Evolutionary conservation across 2,888 invertebrate species (phyloP), one percentile per base, ranked within the genome.

Genomic region (Serrognathus titanus): DNA sequence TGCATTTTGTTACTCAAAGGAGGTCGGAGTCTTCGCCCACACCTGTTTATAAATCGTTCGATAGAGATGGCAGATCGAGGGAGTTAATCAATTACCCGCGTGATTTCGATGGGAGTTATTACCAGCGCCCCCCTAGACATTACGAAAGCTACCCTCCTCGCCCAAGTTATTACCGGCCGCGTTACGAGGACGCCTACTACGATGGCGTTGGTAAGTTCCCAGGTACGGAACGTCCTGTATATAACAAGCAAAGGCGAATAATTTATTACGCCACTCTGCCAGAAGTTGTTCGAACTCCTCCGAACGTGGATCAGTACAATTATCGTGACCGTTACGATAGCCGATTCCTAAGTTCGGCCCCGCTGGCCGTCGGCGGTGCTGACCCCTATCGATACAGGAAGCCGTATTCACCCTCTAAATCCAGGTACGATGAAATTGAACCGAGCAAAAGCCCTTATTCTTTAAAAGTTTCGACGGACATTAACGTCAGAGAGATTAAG

Each of bases 261-360:
- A 85, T 88, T 55, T 88, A 88, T 69, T 88, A 88, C 64, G 86
- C 88, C 0, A 86, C 86, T 69, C 74, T 88, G 31, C 88, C 88
- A 8, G 88, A 88, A 73, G 83, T 87, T 3, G 83, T 86, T 0
- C 78, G 87, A 51, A 81, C 83, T 16, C 84, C 84, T 13, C 81
- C 84, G 7, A 82, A 80, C 64, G 82, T 83, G 8, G 83, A 82
- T 66, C 76, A 83, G 64, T 83, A 82, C 63, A 75, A 55, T 20
- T 63, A 68, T 58, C 60, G 63, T 12, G 58, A 66, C 50, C 66
- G 63, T 57, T 68, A 67, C n/a, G 58, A 61, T 43, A 52, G 53
- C 57, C 54, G 66, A 41, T 66, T 64, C 45, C 56, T 61, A 9
- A 60, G 62, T 12, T 62, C 62, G 8, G 57, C 63, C 24, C 63